Base-by-base conservation (phyloP, 1,140 invertebrate genomes). In the Heliconius eleuchia region DNA sequence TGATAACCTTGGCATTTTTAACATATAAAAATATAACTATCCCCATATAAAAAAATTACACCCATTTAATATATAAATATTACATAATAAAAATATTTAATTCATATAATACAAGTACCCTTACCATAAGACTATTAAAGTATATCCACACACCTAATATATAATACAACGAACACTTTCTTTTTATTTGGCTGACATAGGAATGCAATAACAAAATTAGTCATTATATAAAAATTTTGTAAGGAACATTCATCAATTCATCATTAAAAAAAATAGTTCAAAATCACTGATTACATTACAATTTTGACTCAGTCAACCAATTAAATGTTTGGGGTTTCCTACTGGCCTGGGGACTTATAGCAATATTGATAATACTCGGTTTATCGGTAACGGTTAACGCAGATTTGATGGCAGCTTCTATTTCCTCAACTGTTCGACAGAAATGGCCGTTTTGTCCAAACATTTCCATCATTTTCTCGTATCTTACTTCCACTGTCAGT, bases 241-340 rank as follows among this genome's bases (percentile, higher is more conserved):
- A 57, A 55, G 8, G 1, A n/a, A n/a, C 52, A 55, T 19, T 11
- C 39, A 52, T 55, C 23, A 23, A 23, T 23, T 23, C 23, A 23
- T 7, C n/a, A 57, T 52, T 19, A 57, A 57, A 57, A 23, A 57
- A 23, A 57, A 23, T 81, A 52, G 71, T 66, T 70, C 0, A 46
- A 46, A 46, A 46, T 77, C 18, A 73, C 6, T 96, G 16, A 16
- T 46, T 46, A 46, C 13, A 16, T 46, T 95, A 98, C 79, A 98
- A 95, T 94, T 98, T 98, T 30, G 98, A 98, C 94, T 98, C 97
- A 1, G 98, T 99, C 3, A 99, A 94, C 98, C 98, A 99, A 85
- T 96, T 97, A 89, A 98, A 98, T 46, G 97, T 96, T 95, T 99
- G 99, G 76, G 97, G 96, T 94, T 99, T 99, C 81, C 98, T 96